phyloP scores from a whole-genome alignment of 2,113 vertebrate genomes.

The Microcebus tavaratra region DNA sequence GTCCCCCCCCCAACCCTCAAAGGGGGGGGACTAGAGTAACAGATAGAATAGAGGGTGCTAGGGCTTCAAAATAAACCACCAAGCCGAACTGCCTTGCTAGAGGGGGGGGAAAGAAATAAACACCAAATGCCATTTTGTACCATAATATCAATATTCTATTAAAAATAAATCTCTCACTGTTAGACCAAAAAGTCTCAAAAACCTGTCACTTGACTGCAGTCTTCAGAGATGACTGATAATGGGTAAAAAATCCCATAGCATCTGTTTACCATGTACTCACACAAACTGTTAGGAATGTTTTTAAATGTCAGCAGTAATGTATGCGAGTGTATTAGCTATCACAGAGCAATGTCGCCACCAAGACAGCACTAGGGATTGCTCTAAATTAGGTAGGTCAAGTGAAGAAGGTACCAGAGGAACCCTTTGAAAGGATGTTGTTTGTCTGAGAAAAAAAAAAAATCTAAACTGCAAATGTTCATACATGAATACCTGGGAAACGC shows the following conservation, averaged over 20 bases:
- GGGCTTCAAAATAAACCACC: constrained; percentile 76
- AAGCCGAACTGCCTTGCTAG: constrained; percentile 71
- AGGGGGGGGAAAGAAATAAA: constrained; percentile 47
- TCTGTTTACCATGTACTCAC: constrained; percentile 85
- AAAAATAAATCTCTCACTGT: constrained; percentile 87
- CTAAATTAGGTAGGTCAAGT: constrained; percentile 80
- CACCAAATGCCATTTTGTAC: constrained; percentile 83
- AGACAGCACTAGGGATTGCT: constrained; percentile 67
- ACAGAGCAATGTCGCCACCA: constrained; percentile 63
- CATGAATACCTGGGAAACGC: constrained; percentile 51
- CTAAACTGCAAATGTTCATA: constrained; percentile 33
- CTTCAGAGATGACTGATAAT: constrained; percentile 89
- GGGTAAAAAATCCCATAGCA: constrained; percentile 85
- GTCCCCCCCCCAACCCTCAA: constrained; percentile 45
- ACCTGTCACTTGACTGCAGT: constrained; percentile 86
- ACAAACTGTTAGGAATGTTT: constrained; percentile 83
- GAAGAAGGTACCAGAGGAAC: constrained; percentile 39
- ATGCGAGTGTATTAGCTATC: constrained; percentile 79
- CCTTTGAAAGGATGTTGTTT: constrained; percentile 69
- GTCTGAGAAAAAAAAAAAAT: constrained; percentile 35
- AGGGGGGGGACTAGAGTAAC: constrained; percentile 52
- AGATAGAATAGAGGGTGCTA: constrained; percentile 80
- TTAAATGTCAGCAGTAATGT: constrained; percentile 86
- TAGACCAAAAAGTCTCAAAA: constrained; percentile 85
- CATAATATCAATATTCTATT: constrained; percentile 88